Conservation (phyloP, 2,797 vertebrate species). For the Tinamus major region DNA sequence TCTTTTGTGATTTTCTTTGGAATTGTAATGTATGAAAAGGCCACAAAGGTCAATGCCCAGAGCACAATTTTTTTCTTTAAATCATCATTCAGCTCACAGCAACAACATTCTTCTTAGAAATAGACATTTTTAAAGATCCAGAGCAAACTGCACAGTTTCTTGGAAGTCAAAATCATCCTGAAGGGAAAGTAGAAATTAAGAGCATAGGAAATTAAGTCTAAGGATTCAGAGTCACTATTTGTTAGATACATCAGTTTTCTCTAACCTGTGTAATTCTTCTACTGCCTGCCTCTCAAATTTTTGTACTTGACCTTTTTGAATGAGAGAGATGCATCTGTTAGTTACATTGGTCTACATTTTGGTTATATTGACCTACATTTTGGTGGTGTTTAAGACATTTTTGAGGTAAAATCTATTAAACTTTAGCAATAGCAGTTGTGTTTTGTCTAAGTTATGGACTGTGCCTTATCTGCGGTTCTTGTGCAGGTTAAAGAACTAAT, state of each 20-base stretch:
- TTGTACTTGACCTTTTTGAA: neutral
- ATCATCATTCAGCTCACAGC: slow-evolving; percentile 70
- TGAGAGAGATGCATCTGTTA: neutral
- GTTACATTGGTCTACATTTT: neutral
- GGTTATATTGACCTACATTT: neutral
- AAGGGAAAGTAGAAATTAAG: slow-evolving; percentile 14
- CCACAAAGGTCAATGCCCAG: slow-evolving; percentile 83
- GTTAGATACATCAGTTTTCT: neutral
- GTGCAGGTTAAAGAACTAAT: neutral
- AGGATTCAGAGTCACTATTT: neutral
- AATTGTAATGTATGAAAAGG: slow-evolving; percentile 82
- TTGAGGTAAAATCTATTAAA: neutral
- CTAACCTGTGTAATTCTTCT: neutral
- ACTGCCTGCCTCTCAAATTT: neutral
- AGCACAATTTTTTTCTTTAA: slow-evolving; percentile 83
- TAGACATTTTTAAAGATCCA: slow-evolving; percentile 48
- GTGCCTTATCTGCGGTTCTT: neutral
- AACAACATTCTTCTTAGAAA: slow-evolving; percentile 50
- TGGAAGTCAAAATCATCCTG: neutral
- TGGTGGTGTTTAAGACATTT: neutral
- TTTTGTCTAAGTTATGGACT: neutral
- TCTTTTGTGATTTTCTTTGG: slow-evolving; percentile 86
- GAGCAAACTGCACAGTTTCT: slow-evolving; percentile 36
- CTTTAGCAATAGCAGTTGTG: neutral
- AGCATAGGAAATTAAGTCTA: neutral